Evolutionary conservation across 1,140 invertebrate species (phyloP).

Genomic region (Drosophila paulistorum): DNA sequence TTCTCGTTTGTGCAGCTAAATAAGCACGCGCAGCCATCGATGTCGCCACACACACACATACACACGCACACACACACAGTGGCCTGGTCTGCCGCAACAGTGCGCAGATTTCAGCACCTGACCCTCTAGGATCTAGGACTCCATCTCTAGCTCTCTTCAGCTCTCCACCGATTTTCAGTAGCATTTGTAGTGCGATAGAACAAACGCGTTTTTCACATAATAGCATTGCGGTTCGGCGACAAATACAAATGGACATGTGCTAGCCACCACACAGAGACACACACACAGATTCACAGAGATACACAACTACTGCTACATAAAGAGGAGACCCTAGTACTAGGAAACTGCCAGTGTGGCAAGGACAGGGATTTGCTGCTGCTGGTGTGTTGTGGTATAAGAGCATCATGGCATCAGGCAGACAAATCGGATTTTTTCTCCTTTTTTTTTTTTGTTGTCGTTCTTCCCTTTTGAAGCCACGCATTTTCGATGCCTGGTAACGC

Average conservation of each 20-base stretch:
- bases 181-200: slow-evolving; percentile 14
- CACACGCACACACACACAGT: no score
- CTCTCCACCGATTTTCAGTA: slow-evolving; percentile 13
- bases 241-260: slow-evolving; percentile 55
- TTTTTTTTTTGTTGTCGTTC: background rate
- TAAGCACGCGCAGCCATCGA: slow-evolving; percentile 49
- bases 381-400: slow-evolving; percentile 47
- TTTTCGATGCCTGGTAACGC: background rate
- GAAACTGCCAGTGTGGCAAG: slow-evolving; percentile 7
- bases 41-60: slow-evolving; percentile 40
- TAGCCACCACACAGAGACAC: slow-evolving; percentile 22
- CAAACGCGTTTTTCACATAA: slow-evolving; percentile 66
- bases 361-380: slow-evolving; percentile 36
- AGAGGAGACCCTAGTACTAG: background rate
- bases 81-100: slow-evolving; percentile 34
- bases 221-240: slow-evolving; percentile 71
- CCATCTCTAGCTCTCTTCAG: slow-evolving; percentile 22
- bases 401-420: slow-evolving; percentile 25
- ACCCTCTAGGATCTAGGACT: slow-evolving; percentile 1
- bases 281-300: slow-evolving; percentile 1
- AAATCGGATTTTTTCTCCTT: slow-evolving; percentile 62
- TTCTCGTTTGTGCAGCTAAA: slow-evolving; percentile 70
- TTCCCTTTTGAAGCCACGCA: slow-evolving; percentile 1
- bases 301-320: background rate
- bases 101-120: slow-evolving; percentile 71